These are phyloP conservation scores for Psix sp. DNA, from an alignment of 1,140 invertebrate species.

Conservation along the genomic window DNA sequence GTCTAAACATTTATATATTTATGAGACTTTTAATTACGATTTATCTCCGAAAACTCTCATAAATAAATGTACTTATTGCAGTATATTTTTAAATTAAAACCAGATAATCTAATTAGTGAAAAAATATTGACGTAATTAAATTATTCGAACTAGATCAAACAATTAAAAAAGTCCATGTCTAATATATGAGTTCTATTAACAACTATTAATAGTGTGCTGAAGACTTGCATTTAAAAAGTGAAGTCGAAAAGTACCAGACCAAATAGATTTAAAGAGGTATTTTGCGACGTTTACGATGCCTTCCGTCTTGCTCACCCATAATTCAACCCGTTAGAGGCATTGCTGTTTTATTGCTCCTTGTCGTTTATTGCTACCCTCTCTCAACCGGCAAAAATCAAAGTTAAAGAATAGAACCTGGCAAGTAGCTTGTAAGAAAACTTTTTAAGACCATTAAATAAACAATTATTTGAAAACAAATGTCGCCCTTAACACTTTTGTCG, in stretches of 20 bases:
- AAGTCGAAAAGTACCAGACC: constrained; percentile 54
- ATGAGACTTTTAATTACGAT: too few species aligned
- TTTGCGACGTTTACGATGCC: constrained; percentile 62
- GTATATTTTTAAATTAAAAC: too few species aligned
- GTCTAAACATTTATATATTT: too few species aligned
- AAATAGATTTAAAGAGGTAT: constrained; percentile 63
- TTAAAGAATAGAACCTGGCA: constrained; percentile 45
- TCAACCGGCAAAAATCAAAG: constrained; percentile 57
- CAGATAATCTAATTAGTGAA: too few species aligned
- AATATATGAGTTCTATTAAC: constrained; percentile 28
- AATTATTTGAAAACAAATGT: constrained; percentile 51
- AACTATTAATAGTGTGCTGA: constrained; percentile 41
- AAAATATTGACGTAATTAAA: constrained; percentile 5
- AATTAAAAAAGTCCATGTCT: background rate
- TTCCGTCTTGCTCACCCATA: constrained; percentile 64
- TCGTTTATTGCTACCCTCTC: constrained; percentile 61
- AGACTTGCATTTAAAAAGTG: constrained; percentile 45
- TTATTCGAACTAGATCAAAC: background rate
- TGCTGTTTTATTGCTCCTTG: constrained; percentile 64
- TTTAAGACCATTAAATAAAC: constrained; percentile 53
- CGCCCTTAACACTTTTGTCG: constrained; percentile 30
- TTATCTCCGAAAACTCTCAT: too few species aligned
- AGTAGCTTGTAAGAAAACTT: constrained; percentile 50
- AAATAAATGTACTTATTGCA: too few species aligned
- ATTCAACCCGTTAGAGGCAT: constrained; percentile 69